Percentiles rank a stretch among this genome's conserved stretches.
Conservation (phyloP, 2,888 invertebrate species). For the Galeopsomyia nigrocyanea region DNA sequence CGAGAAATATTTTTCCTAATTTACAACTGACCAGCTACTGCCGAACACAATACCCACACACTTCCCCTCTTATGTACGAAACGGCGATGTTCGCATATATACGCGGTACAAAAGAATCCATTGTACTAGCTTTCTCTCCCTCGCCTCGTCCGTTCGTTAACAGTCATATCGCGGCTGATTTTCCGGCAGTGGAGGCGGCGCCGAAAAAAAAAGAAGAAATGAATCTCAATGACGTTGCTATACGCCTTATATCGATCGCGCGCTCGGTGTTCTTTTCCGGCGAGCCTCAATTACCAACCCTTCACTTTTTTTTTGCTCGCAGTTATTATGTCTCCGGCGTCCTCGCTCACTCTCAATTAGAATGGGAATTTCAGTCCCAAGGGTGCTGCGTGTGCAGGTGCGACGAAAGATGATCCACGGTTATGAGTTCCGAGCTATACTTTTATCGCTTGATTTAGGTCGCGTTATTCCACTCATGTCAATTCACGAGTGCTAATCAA, state of each 20-base stretch:
- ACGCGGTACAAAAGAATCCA: slow-evolving; percentile 25
- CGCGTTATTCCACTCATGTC: no score
- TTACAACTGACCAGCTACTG: slow-evolving; percentile 21
- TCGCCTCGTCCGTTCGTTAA: no score
- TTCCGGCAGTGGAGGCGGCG: slow-evolving; percentile 1
- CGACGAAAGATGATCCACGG: no score
- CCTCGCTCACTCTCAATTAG: slow-evolving; percentile 16
- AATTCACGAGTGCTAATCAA: no score
- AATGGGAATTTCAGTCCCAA: slow-evolving; percentile 24
- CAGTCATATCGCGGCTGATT: slow-evolving; percentile 13
- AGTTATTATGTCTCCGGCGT: not conserved
- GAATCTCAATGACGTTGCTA: no score
- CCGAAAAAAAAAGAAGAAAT: not conserved
- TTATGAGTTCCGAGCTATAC: no score
- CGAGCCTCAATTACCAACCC: slow-evolving; percentile 36
- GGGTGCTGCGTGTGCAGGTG: not conserved
- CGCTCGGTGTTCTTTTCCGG: slow-evolving; percentile 38
- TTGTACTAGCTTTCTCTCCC: slow-evolving; percentile 9
- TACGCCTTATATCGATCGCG: slow-evolving; percentile 10
- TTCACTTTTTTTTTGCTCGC: no score
- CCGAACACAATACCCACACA: slow-evolving; percentile 22
- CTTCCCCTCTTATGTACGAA: slow-evolving; percentile 8
- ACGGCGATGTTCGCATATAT: slow-evolving; percentile 15
- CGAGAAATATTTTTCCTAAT: slow-evolving; percentile 24
- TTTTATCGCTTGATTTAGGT: no score